phyloP scores from a whole-genome alignment of 2,797 vertebrate genomes.

The Galaxias olidus region DNA sequence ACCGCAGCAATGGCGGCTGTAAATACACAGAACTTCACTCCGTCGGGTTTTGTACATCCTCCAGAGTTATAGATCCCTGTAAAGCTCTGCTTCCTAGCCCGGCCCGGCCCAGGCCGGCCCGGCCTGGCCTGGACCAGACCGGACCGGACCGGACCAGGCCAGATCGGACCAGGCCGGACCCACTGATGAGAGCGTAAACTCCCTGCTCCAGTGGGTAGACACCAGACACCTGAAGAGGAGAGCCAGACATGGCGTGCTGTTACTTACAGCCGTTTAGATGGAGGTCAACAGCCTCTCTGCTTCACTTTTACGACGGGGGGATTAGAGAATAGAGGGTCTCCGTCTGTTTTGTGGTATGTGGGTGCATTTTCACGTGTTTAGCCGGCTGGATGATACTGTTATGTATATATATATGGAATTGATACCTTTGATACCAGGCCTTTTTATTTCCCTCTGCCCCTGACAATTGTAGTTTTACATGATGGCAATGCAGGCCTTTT shows the following conservation, averaged over 20 bases:
- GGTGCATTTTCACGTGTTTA: no score
- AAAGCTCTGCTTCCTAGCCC: slow-evolving; percentile 33
- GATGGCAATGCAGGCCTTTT: no score
- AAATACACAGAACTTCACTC: slow-evolving; percentile 44
- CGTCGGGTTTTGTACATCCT: slow-evolving; percentile 39
- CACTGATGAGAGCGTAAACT: no score
- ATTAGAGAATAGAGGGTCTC: not conserved
- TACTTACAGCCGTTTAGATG: not conserved
- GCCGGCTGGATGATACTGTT: no score
- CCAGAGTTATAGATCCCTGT: slow-evolving; percentile 46
- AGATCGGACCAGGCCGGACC: no score
- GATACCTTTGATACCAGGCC: not conserved
- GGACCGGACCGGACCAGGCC: no score
- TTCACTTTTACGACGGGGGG: not conserved
- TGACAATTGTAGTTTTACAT: no score
- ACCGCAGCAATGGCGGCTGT: slow-evolving; percentile 32
- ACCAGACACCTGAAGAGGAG: slow-evolving; percentile 17
- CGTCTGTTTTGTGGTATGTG: no score
- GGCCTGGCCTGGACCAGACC: no score
- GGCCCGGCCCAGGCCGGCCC: not conserved
- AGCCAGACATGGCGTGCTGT: not conserved
- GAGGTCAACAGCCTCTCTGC: not conserved
- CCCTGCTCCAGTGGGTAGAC: no score
- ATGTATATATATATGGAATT: not conserved
- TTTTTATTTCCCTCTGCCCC: no score